These are phyloP conservation scores for Anseranas semipalmata DNA, from an alignment of 2,113 vertebrate species.

Conservation along the genomic window DNA sequence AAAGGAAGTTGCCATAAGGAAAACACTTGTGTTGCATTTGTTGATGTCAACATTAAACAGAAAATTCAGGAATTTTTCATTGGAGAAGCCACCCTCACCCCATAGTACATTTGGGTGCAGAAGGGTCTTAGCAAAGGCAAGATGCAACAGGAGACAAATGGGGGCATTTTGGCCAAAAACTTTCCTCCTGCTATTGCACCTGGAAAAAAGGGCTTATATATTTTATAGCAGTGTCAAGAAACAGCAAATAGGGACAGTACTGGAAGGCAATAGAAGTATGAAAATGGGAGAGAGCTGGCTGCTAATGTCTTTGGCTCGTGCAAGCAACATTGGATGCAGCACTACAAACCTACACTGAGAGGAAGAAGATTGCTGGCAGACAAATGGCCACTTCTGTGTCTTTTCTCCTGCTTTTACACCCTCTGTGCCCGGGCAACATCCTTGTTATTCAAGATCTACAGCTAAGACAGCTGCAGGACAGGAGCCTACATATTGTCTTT, in stretches of 20 bases:
- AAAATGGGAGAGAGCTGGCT: background rate
- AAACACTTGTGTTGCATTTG: background rate
- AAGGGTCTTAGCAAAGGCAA: background rate
- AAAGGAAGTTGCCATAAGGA: background rate
- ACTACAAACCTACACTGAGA: background rate
- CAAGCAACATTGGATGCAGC: background rate
- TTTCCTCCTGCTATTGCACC: background rate
- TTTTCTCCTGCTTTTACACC: background rate
- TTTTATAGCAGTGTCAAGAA: background rate
- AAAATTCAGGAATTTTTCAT: background rate
- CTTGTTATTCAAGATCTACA: background rate
- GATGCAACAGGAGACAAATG: background rate
- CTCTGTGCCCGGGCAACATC: background rate
- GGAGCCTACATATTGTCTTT: background rate
- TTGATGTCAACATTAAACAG: background rate
- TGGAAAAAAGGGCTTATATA: background rate
- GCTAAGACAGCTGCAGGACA: background rate
- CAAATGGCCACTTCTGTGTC: background rate
- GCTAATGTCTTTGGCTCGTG: background rate
- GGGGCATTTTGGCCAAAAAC: background rate
- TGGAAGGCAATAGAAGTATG: background rate
- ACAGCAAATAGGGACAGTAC: background rate
- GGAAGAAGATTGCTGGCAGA: background rate
- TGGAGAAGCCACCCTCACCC: fast-evolving
- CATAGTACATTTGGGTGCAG: background rate